Conservation (phyloP, 2,113 vertebrate genomes). For the Daphoenositta chrysoptera region DNA sequence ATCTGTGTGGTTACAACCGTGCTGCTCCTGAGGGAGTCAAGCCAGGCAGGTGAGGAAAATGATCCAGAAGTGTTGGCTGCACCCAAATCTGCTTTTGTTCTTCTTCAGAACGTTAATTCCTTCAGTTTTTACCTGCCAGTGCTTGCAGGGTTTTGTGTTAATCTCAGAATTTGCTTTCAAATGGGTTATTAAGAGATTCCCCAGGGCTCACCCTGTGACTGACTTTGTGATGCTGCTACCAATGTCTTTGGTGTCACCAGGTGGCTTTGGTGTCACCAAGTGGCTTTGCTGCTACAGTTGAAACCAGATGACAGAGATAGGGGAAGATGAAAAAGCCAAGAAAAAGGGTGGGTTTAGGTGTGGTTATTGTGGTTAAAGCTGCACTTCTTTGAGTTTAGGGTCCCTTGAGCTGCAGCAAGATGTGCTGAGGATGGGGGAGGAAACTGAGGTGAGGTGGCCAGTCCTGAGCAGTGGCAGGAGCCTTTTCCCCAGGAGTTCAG, state of each 20-base stretch:
- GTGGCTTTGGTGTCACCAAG: neutral
- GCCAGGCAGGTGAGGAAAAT: constrained; percentile 55
- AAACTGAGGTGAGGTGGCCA: neutral
- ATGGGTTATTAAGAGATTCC: neutral
- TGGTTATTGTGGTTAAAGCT: neutral
- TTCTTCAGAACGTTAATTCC: neutral
- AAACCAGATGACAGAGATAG: neutral
- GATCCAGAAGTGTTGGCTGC: neutral
- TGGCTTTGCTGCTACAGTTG: neutral
- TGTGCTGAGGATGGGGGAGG: rapidly evolving
- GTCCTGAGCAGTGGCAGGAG: neutral
- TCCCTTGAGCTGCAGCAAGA: neutral
- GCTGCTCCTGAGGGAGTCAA: constrained; percentile 29
- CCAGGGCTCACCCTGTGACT: neutral
- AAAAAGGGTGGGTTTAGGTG: neutral
- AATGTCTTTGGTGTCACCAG: neutral
- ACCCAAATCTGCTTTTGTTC: neutral
- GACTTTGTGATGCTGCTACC: neutral
- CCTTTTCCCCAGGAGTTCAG: neutral
- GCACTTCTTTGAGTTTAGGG: neutral
- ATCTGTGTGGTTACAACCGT: neutral
- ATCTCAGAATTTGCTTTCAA: neutral
- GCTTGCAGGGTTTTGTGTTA: neutral
- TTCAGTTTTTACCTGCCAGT: neutral
- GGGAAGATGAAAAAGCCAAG: neutral